phyloP scores from a whole-genome alignment of 2,888 invertebrate genomes.

The Platycnemis pennipes region DNA sequence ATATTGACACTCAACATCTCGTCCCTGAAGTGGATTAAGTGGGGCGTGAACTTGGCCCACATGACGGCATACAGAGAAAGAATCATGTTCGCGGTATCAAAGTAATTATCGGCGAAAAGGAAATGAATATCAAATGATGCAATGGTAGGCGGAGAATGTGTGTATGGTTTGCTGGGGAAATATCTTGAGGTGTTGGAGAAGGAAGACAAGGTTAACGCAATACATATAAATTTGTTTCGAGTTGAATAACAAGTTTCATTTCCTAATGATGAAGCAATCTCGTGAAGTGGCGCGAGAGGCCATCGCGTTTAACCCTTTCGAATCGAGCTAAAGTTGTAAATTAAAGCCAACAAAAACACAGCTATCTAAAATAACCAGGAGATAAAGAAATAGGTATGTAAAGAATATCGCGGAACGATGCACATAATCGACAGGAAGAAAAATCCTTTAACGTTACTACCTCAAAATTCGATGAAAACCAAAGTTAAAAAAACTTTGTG shows the following conservation, averaged over 20 bases:
- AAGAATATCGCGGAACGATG: too few species aligned
- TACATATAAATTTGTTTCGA: background rate
- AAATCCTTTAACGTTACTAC: too few species aligned
- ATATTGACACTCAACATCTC: background rate
- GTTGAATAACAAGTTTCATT: background rate
- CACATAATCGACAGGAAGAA: too few species aligned
- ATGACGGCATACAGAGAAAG: background rate
- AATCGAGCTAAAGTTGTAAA: background rate
- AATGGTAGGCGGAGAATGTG: background rate
- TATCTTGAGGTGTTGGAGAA: background rate
- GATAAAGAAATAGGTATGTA: too few species aligned
- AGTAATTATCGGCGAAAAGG: background rate
- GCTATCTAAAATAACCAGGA: too few species aligned
- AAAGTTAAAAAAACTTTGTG: too few species aligned
- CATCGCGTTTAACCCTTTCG: background rate
- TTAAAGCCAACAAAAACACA: too few species aligned
- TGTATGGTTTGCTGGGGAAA: background rate
- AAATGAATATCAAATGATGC: background rate
- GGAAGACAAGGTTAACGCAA: background rate
- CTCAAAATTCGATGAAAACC: too few species aligned
- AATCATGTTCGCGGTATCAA: background rate
- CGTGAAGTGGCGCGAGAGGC: background rate
- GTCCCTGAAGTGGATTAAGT: background rate
- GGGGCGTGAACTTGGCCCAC: background rate
- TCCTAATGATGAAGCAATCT: constrained; percentile 16